Base-by-base conservation (phyloP, 2,888 invertebrate genomes). In the Mythimna ferrago region DNA sequence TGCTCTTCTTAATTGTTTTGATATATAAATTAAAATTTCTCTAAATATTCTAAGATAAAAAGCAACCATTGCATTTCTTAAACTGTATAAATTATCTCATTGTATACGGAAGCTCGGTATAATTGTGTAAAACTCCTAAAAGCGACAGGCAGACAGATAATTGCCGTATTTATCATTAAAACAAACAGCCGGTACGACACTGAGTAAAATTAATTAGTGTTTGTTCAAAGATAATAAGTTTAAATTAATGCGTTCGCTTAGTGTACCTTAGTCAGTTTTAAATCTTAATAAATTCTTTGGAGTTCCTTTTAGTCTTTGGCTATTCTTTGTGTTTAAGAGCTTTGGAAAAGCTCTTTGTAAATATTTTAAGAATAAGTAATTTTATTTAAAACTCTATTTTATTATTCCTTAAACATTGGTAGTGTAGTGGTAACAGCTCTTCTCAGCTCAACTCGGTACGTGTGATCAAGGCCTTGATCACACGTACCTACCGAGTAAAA, bases 101-200 rank as follows among this genome's bases (percentile, higher is more conserved):
- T 63, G 11, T 57, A 21, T 41, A 44, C n/a, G 51, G 53, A 73
- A 75, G 60, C 54, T 54, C 9, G 21, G 35, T 72, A 73, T 77
- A 66, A 76, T 77, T 71, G 51, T 73, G 56, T 77, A 72, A 66
- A 74, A 53, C 68, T 70, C 57, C 51, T 71, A 74, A 76, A 80
- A 76, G 71, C 74, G 75, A 71, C 73, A 78, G 77, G 80, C 67
- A 78, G 61, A 73, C 32, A 70, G 72, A 73, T 89, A 90, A 91
- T 89, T 88, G 76, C 87, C 86, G n/a, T 90, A 91, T 89, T 91
- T 89, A 90, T 91, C 89, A 89, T 89, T 90, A 84, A 79, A 89
- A 89, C 85, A 89, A 91, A 88, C 87, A 86, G 80, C 82, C 79
- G 85, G 87, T 86, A 87, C 83, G 86, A 87, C 86, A 85, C 82